Evolutionary conservation across 37 sponge, comb jelly and placozoan genomes (phyloP).

Genomic region (Theonella swinhoei): DNA sequence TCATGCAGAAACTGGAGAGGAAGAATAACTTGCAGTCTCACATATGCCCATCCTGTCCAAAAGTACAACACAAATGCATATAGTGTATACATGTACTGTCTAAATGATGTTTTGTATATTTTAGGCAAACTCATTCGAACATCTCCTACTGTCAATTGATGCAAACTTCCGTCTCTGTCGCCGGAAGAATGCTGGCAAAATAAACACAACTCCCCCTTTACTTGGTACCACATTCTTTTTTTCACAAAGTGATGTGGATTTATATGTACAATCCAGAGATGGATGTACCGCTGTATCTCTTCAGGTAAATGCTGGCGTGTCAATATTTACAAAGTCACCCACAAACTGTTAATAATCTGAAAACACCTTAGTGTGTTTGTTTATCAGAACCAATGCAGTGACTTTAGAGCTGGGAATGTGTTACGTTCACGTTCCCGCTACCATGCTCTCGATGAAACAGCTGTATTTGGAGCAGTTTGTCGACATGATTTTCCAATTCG

Average conservation of each 20-base stretch:
- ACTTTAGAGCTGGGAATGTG: slow-evolving; percentile 19
- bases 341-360: too few relatives aligned
- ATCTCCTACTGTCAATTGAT: background rate
- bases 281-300: too few relatives aligned
- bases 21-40: background rate
- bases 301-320: too few relatives aligned
- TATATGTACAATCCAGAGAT: background rate
- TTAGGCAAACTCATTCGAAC: background rate
- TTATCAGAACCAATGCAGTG: background rate
- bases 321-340: too few relatives aligned
- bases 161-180: slow-evolving; percentile 11
- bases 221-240: background rate
- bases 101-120: background rate
- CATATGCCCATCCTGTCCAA: slow-evolving; percentile 7
- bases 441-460: slow-evolving; percentile 8
- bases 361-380: background rate
- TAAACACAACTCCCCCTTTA: background rate
- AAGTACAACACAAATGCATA: background rate
- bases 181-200: slow-evolving; percentile 8
- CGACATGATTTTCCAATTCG: background rate
- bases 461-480: slow-evolving; percentile 13
- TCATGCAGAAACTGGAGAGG: background rate
- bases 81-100: background rate
- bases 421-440: slow-evolving; percentile 2
- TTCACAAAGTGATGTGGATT: background rate